Evolutionary conservation across 2,113 vertebrate species (phyloP).

Genomic region (Ursus arctos): DNA sequence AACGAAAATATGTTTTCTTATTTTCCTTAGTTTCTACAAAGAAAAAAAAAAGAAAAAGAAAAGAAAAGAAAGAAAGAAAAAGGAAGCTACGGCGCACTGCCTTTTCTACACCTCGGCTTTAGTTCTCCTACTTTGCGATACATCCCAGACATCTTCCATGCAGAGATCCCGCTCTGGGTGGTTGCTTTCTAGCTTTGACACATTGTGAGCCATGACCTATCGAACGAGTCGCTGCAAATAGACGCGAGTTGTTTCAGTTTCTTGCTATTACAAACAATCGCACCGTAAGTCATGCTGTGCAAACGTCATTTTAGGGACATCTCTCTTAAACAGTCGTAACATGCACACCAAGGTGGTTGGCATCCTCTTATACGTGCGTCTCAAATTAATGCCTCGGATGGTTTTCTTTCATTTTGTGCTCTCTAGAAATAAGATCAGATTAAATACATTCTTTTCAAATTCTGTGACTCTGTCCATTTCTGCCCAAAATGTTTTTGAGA

Average conservation of each 20-base stretch:
- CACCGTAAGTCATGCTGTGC: too few relatives aligned
- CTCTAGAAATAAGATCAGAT: not conserved
- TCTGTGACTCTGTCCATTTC: not conserved
- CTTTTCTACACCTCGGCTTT: not conserved
- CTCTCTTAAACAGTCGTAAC: not conserved
- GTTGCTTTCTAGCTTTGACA: not conserved
- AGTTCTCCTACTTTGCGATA: not conserved
- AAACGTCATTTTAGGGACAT: not conserved
- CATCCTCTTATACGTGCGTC: not conserved
- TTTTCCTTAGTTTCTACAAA: not conserved
- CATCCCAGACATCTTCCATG: too few relatives aligned
- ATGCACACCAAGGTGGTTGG: not conserved
- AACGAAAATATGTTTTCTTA: not conserved
- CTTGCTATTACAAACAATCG: not conserved
- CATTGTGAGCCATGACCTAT: not conserved
- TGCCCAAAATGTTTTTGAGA: not conserved
- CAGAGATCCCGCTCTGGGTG: not conserved
- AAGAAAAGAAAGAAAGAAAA: not conserved
- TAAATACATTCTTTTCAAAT: not conserved
- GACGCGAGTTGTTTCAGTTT: not conserved
- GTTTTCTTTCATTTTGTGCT: not conserved
- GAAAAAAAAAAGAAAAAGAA: too few relatives aligned
- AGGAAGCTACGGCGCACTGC: not conserved
- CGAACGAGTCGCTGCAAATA: not conserved
- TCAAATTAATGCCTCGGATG: not conserved